Percentiles rank a stretch among this genome's conserved stretches.
These are phyloP conservation scores for Leucopsar rothschildi DNA, from an alignment of 2,113 vertebrate species.

Conservation along the genomic window DNA sequence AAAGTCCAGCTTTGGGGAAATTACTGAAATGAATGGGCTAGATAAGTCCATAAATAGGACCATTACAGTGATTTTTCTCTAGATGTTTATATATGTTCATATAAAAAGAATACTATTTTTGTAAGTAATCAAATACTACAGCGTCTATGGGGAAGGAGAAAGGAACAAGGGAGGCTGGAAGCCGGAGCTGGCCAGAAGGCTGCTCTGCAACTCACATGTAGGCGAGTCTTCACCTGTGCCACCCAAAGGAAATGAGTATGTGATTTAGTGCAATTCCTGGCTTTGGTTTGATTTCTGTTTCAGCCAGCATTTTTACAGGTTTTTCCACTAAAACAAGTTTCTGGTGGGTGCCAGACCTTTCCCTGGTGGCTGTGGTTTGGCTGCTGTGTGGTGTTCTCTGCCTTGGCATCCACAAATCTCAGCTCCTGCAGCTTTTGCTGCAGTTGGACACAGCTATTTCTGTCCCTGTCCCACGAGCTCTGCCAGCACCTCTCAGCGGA, in stretches of 20 bases:
- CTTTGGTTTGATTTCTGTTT: not conserved
- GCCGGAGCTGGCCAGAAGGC: accelerated
- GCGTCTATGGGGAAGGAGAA: not conserved
- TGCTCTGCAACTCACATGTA: not conserved
- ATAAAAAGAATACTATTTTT: not conserved
- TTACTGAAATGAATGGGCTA: not conserved
- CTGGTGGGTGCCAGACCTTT: not conserved
- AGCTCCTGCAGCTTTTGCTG: not conserved
- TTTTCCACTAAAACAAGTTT: not conserved
- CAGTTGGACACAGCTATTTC: not conserved
- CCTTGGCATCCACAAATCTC: not conserved
- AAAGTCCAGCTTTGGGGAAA: not conserved
- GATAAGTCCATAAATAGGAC: not conserved
- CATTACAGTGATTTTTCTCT: not conserved
- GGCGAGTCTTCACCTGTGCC: not conserved
- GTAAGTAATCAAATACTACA: not conserved
- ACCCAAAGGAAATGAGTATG: not conserved
- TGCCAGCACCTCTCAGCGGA: not conserved
- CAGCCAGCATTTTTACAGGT: not conserved
- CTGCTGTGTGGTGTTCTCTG: not conserved
- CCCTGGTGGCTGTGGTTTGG: not conserved
- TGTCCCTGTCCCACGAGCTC: not conserved
- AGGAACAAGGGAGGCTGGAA: not conserved
- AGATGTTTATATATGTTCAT: not conserved
- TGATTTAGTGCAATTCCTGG: not conserved